Conservation (phyloP, 2,888 invertebrate species). For the Eretmocerus hayati region DNA sequence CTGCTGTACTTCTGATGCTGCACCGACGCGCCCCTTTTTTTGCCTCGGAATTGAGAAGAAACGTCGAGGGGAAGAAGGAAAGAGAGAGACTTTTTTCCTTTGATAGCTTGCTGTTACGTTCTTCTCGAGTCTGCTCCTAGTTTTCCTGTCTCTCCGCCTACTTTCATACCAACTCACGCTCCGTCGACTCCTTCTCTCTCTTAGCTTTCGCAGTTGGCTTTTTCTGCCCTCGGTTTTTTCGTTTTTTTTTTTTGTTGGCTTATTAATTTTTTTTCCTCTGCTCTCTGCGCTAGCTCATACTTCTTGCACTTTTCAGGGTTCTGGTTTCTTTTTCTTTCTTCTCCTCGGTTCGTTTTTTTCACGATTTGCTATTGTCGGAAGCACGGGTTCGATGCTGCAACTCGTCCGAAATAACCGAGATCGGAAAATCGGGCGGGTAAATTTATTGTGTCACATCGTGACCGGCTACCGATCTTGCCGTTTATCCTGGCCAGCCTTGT, state of each 20-base stretch:
- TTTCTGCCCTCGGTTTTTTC: slow-evolving; percentile 5
- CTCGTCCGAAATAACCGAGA: slow-evolving; percentile 35
- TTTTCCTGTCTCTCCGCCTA: slow-evolving; percentile 11
- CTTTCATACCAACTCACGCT: too few species aligned
- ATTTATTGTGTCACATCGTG: slow-evolving; percentile 47
- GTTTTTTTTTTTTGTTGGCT: neutral
- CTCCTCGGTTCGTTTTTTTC: slow-evolving; percentile 15
- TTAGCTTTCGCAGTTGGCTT: slow-evolving; percentile 10
- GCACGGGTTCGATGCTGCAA: slow-evolving; percentile 39
- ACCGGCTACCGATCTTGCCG: slow-evolving; percentile 36
- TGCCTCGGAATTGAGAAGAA: too few species aligned
- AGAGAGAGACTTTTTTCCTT: too few species aligned
- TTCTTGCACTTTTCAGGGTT: neutral
- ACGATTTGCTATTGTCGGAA: slow-evolving; percentile 33
- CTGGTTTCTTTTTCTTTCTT: neutral
- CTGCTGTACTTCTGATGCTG: slow-evolving; percentile 10
- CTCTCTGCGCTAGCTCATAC: slow-evolving; percentile 5
- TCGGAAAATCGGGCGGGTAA: slow-evolving; percentile 34
- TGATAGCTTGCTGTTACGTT: too few species aligned
- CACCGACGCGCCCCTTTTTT: too few species aligned
- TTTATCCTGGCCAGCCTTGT: slow-evolving; percentile 40
- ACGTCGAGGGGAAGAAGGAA: too few species aligned
- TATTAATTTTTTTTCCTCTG: slow-evolving; percentile 13
- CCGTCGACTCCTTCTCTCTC: too few species aligned
- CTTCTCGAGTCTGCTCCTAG: too few species aligned